Percentiles rank a stretch among this genome's conserved stretches.
Conservation (phyloP, 1,140 invertebrate genomes). For the Eulimnadia texana region DNA sequence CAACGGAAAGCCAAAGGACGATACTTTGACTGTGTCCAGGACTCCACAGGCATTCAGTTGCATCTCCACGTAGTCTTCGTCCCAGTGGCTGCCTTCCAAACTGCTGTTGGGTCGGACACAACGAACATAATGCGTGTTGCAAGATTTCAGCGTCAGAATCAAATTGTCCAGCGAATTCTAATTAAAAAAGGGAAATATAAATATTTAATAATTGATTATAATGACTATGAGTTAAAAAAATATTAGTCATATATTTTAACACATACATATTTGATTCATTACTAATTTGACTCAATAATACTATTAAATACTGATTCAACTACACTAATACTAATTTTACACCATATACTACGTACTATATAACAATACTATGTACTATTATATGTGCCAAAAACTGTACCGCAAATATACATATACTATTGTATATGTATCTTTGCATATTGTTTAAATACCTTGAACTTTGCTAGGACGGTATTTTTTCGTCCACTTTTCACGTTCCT, state of each 20-base stretch:
- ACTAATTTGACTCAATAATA: no score
- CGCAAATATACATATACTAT: background rate
- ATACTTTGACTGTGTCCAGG: constrained; percentile 12
- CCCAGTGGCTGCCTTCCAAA: constrained; percentile 3
- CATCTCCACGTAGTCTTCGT: constrained; percentile 9
- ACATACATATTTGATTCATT: no score
- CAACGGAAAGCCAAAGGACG: constrained; percentile 14
- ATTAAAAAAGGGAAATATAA: background rate
- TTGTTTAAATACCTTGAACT: constrained; percentile 13
- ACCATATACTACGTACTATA: no score
- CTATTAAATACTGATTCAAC: no score
- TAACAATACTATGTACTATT: no score
- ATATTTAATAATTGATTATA: background rate
- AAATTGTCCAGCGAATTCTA: constrained; percentile 15
- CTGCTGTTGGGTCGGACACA: constrained; percentile 9
- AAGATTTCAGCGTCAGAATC: constrained; percentile 10
- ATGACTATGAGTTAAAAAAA: no score
- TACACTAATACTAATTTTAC: no score
- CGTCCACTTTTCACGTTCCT: constrained; percentile 10
- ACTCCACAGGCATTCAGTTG: constrained; percentile 16
- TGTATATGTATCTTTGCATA: background rate
- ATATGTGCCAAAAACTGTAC: no score
- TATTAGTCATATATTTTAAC: no score
- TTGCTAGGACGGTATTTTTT: constrained; percentile 16
- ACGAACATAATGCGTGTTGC: constrained; percentile 16